Evolutionary conservation across 2,888 invertebrate species (phyloP).

Genomic region (Allacma fusca): DNA sequence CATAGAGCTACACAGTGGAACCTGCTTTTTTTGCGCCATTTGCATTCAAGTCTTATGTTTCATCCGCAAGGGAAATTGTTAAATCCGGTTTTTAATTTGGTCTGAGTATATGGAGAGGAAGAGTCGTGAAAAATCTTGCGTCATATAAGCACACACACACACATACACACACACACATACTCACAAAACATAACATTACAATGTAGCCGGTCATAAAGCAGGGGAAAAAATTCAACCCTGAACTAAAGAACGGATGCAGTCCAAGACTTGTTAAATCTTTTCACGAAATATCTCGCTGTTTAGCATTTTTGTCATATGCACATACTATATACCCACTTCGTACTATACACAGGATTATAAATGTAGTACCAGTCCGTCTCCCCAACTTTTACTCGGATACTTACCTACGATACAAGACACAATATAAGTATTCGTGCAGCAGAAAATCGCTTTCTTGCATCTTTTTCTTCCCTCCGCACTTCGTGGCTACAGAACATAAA

Average conservation of each 20-base stretch:
- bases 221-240: slow-evolving; percentile 3
- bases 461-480: too few relatives aligned
- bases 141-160: background rate
- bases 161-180: too few relatives aligned
- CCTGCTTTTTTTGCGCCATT: background rate
- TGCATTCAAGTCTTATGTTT: slow-evolving; percentile 8
- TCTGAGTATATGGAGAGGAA: slow-evolving; percentile 11
- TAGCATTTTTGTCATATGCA: background rate
- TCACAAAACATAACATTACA: too few relatives aligned
- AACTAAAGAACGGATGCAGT: slow-evolving; percentile 11
- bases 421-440: background rate
- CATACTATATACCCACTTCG: background rate
- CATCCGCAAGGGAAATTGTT: slow-evolving; percentile 12
- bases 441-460: background rate
- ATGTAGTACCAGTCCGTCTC: background rate
- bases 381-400: background rate
- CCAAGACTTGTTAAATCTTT: slow-evolving; percentile 16
- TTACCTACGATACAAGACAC: background rate
- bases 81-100: slow-evolving; percentile 16
- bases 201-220: too few relatives aligned
- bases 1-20: background rate
- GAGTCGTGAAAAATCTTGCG: background rate
- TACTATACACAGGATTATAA: too few relatives aligned
- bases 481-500: too few relatives aligned
- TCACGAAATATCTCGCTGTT: background rate